Evolutionary conservation across 2,113 vertebrate genomes (phyloP).

Genomic region (Anhinga rufa): DNA sequence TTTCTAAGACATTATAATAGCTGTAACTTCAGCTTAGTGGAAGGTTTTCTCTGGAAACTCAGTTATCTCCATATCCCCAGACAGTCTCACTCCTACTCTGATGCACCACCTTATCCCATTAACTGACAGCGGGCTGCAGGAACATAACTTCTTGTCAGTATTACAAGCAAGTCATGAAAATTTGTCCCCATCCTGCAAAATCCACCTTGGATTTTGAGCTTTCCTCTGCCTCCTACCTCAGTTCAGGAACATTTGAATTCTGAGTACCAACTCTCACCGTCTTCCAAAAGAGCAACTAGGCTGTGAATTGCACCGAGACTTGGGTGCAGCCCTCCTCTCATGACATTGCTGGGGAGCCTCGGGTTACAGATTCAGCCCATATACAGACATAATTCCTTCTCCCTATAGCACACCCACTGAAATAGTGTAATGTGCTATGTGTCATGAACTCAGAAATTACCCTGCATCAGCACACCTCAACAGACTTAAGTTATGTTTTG

Average conservation of each 20-base stretch:
- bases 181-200: not conserved
- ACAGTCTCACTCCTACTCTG: not conserved
- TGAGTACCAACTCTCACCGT: not conserved
- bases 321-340: not conserved
- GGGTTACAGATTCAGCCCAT: not conserved
- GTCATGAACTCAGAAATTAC: not conserved
- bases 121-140: not conserved
- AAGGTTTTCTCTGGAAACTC: not conserved
- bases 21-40: not conserved
- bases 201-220: not conserved
- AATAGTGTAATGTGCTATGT: not conserved
- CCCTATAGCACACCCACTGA: not conserved
- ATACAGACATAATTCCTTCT: not conserved
- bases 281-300: not conserved
- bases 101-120: not conserved
- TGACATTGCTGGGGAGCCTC: not conserved
- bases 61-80: not conserved
- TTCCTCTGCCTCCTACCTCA: not conserved
- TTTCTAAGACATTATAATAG: not conserved
- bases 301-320: not conserved
- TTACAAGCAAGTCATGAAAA: not conserved
- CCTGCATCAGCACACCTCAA: accelerated
- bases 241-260: not conserved
- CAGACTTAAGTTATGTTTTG: not conserved
- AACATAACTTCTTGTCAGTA: not conserved